A percentile compares a stretch with the other conserved stretches of the same genome.
These are phyloP conservation scores for Listronotus oregonensis DNA, from an alignment of 1,140 invertebrate species.

Conservation along the genomic window DNA sequence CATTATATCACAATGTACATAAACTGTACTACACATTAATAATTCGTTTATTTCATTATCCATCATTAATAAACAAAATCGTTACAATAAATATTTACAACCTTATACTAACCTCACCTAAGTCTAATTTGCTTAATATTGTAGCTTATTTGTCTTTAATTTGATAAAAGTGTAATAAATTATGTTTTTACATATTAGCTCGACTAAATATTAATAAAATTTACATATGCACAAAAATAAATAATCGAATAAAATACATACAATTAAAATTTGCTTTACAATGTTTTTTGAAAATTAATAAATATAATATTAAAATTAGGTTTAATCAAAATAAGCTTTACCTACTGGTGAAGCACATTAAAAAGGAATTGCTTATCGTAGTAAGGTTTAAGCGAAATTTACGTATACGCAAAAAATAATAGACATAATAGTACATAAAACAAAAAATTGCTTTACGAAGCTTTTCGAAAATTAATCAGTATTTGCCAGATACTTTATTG, in stretches of 20 bases:
- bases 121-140: conserved; percentile 20
- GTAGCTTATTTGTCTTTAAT: conserved; percentile 15
- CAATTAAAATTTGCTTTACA: background rate
- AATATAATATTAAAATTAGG: too few species aligned
- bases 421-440: too few species aligned
- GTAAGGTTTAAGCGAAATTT: too few species aligned
- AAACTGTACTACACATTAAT: conserved; percentile 47
- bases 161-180: conserved; percentile 25
- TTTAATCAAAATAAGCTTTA: too few species aligned
- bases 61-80: conserved; percentile 12
- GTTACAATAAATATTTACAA: conserved; percentile 14
- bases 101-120: conserved; percentile 3
- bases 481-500: too few species aligned
- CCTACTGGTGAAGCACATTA: too few species aligned
- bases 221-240: conserved; percentile 7
- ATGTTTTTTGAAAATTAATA: too few species aligned
- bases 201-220: conserved; percentile 7
- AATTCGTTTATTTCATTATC: conserved; percentile 46
- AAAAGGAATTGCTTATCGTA: too few species aligned
- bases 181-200: conserved; percentile 15
- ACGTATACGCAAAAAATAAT: too few species aligned
- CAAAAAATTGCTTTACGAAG: too few species aligned
- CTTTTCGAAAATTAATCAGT: too few species aligned
- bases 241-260: background rate
- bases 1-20: conserved; percentile 52